phyloP scores from a whole-genome alignment of 1,140 invertebrate species.

The Zaprionus nigranus region DNA sequence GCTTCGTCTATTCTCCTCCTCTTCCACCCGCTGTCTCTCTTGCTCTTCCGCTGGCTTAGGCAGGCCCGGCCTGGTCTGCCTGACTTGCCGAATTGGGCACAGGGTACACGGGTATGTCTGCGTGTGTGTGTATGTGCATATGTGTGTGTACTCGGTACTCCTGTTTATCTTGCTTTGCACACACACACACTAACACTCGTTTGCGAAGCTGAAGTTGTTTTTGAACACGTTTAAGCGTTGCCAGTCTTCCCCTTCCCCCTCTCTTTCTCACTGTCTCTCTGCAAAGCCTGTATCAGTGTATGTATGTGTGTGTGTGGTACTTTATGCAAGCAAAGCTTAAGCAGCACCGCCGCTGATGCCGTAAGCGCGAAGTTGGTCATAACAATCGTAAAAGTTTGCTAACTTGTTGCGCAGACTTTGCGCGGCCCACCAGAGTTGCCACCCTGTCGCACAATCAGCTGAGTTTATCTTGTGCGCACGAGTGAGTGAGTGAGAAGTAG shows the following conservation, averaged over 20 bases:
- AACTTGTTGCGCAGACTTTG: conserved; percentile 68
- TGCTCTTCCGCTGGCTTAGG: neutral
- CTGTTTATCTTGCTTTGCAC: conserved; percentile 46
- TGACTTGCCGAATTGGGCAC: conserved; percentile 44
- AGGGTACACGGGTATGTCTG: conserved; percentile 28
- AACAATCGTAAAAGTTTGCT: conserved; percentile 70
- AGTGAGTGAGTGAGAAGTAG: neutral
- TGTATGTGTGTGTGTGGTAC: conserved; percentile 55
- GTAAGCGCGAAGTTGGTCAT: conserved; percentile 78
- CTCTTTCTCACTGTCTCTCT: neutral
- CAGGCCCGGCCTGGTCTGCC: conserved; percentile 16
- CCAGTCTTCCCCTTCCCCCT: neutral
- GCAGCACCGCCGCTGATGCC: conserved; percentile 59
- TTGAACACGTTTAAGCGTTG: conserved; percentile 63
- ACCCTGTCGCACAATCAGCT: conserved; percentile 27
- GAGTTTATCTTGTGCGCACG: conserved; percentile 1
- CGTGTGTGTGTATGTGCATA: neutral
- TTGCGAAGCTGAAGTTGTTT: conserved; percentile 60
- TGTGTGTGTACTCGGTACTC: conserved; percentile 35
- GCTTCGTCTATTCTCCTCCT: neutral
- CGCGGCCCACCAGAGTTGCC: conserved; percentile 40
- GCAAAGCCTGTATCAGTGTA: conserved; percentile 7
- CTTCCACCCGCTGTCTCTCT: neutral
- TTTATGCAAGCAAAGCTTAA: conserved; percentile 75
- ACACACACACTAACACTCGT: conserved; percentile 16